These are phyloP conservation scores for Celastrina argiolus DNA, from an alignment of 2,888 invertebrate species.

Conservation along the genomic window DNA sequence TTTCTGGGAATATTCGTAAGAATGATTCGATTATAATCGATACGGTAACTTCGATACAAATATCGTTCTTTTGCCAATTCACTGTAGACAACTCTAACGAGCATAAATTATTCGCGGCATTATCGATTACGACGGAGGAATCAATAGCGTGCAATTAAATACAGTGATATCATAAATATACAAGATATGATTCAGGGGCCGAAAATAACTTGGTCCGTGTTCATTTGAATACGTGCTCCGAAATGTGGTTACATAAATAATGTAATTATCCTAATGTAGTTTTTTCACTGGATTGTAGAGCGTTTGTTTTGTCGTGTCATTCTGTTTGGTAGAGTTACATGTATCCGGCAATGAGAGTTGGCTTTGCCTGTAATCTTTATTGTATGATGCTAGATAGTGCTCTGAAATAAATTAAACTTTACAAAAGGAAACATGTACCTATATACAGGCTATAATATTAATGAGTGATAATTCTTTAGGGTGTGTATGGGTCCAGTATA, in stretches of 20 bases:
- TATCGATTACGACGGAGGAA: constrained; percentile 2
- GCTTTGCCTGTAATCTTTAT: too few species aligned
- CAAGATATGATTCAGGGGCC: constrained; percentile 26
- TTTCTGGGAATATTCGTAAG: too few species aligned
- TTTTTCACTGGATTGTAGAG: background rate
- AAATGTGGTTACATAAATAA: constrained; percentile 7
- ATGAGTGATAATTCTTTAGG: too few species aligned
- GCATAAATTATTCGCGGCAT: background rate
- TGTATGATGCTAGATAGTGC: too few species aligned
- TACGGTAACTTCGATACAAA: too few species aligned
- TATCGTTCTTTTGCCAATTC: too few species aligned
- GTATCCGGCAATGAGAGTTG: too few species aligned
- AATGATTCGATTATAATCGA: too few species aligned
- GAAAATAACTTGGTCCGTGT: constrained; percentile 18
- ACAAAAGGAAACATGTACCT: too few species aligned
- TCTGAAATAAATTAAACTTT: too few species aligned
- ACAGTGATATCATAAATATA: constrained; percentile 31
- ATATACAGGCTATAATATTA: too few species aligned
- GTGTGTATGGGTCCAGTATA: too few species aligned
- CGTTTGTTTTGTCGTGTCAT: background rate
- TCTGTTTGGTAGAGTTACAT: background rate
- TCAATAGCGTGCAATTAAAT: constrained; percentile 32
- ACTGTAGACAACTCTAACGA: background rate
- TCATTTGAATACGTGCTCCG: constrained; percentile 14
- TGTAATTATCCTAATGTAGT: background rate